Evolutionary conservation across 2,113 vertebrate genomes (phyloP).

Genomic region (Galemys pyrenaicus): DNA sequence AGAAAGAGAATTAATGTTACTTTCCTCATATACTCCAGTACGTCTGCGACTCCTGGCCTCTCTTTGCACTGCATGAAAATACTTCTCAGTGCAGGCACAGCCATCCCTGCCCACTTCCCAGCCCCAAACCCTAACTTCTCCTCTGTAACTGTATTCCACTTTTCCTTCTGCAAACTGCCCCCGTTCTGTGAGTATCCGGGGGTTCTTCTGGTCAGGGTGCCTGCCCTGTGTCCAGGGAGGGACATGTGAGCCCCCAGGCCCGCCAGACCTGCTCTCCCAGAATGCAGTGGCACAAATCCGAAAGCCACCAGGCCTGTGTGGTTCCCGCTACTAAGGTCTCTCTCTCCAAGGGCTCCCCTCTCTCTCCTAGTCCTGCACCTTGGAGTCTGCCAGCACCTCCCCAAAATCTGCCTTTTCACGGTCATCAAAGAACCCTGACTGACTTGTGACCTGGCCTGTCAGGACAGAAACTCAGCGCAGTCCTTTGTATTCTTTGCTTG

Average conservation of each 20-base stretch:
- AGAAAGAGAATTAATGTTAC: background rate
- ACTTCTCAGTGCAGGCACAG: background rate
- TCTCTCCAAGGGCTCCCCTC: background rate
- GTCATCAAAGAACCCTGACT: background rate
- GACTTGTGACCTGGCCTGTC: background rate
- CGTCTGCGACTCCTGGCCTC: background rate
- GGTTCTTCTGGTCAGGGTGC: background rate
- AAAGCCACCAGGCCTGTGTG: background rate
- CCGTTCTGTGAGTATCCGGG: background rate
- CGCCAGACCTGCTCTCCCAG: background rate
- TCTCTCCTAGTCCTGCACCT: background rate
- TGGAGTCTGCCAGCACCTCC: background rate
- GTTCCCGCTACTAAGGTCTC: too few relatives aligned
- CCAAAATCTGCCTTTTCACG: background rate
- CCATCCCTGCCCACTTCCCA: background rate
- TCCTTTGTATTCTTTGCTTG: background rate
- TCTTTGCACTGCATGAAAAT: accelerated
- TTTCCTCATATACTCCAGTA: background rate
- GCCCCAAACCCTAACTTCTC: background rate
- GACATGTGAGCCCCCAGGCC: background rate
- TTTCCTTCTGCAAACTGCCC: background rate
- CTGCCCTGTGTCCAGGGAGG: background rate
- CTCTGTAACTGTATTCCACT: background rate
- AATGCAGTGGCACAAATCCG: background rate
- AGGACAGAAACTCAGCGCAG: background rate